Base-by-base conservation (phyloP, 2,113 vertebrate genomes). In the Myanophis thanlyinensis region DNA sequence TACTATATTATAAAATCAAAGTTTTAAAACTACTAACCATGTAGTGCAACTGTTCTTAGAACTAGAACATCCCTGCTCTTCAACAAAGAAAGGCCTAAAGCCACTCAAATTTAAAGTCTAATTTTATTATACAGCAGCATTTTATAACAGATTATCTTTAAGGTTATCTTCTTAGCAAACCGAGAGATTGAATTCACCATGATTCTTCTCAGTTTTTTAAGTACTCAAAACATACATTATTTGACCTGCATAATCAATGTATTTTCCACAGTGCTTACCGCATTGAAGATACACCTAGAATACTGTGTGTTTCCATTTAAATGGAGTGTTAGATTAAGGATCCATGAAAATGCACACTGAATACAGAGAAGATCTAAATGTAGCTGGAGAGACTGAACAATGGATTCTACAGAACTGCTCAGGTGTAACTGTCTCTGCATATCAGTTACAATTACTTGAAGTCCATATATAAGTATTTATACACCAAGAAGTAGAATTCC, bases 21-120 rank as follows among this genome's bases (percentile, higher is more conserved):
- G 90, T 91, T 93, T 94, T 25, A 84, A 48, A 91, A 90, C 59
- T 93, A 92, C 51, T 91, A 59, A 96, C 91, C 91, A 94, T 49
- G 56, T 85, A 85, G 40, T 1, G 90, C 94, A 80, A 0, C 40
- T 92, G 91, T 49, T 25, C n/a, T 88, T 67, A 87, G 40, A 93
- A 89, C 22, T 89, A 49, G 91, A 93, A 51, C n/a, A 91, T 3
- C 44, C 53, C 27, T 51, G 35, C 27, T 93, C 35, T 13, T 40
- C 47, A 48, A 88, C 12, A 87, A 44, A 47, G 6, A 23, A 80
- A 49, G 89, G 59, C 59, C 30, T 67, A 56, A 88, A 5, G 51
- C 52, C 92, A 46, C 87, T 94, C 90, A 92, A 91, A 1, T 2
- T 6, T 52, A 53, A 30, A 91, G 84, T 87, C 25, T 13, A 86